phyloP scores from a whole-genome alignment of 2,113 vertebrate genomes.

The Agapornis roseicollis region DNA sequence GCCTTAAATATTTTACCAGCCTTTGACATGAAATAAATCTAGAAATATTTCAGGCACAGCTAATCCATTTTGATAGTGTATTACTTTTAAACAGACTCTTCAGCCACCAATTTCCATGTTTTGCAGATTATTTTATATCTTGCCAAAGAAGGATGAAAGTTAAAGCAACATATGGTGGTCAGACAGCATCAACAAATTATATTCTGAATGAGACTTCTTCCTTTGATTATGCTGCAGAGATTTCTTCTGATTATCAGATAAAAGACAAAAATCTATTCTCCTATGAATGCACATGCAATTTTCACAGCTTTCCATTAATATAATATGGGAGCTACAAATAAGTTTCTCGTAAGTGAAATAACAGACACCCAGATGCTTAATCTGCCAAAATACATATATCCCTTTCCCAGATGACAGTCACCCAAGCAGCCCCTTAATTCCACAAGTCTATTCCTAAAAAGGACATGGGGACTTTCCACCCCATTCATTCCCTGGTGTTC shows the following conservation, averaged over 20 bases:
- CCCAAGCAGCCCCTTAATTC: neutral
- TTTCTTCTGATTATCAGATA: slow-evolving; percentile 34
- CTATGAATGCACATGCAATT: neutral
- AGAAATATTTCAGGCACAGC: slow-evolving; percentile 7
- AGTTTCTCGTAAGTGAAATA: neutral
- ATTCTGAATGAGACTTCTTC: neutral
- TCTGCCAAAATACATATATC: neutral
- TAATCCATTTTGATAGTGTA: slow-evolving; percentile 20
- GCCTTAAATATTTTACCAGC: slow-evolving; percentile 48
- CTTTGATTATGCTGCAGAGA: slow-evolving; percentile 26
- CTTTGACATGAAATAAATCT: slow-evolving; percentile 39
- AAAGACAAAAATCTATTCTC: slow-evolving; percentile 7
- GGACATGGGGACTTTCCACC: neutral
- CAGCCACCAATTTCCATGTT: neutral
- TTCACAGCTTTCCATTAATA: slow-evolving; percentile 10
- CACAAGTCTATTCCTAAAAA: neutral
- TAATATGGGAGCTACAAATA: neutral
- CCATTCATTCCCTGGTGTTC: neutral
- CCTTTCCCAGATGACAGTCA: neutral
- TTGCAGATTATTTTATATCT: slow-evolving; percentile 12
- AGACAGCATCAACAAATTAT: slow-evolving; percentile 26
- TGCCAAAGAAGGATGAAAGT: slow-evolving; percentile 31
- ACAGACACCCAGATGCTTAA: neutral
- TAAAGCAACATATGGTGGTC: slow-evolving; percentile 31
- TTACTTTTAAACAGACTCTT: slow-evolving; percentile 32